Base-by-base conservation (phyloP, 2,888 invertebrate genomes). In the Toxonevra muliebris region DNA sequence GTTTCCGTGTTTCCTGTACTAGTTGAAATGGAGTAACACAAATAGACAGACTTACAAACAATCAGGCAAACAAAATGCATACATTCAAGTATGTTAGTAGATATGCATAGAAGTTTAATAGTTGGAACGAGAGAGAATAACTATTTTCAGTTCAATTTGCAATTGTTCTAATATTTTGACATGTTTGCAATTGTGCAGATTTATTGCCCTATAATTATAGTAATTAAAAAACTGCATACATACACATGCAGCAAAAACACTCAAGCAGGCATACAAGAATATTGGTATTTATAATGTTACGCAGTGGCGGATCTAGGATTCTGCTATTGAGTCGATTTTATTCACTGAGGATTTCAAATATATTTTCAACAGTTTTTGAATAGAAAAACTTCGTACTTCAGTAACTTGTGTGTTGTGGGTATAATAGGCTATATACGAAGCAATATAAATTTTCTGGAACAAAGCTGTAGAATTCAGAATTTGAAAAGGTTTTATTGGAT, bases 121-220 rank as follows among this genome's bases (percentile, higher is more conserved):
- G 48, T 13, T 7, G 48, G 11, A n/a, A 15, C 48, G 48, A 48
- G 11, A 5, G 48, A 5, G 48, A 1, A 13, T 15, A 11, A 10
- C 8, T 4, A 48, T 65, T 65, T 52, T 40, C 53, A 57, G 64
- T 64, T 65, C 65, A 65, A 59, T 60, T 65, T 60, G 53, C 60
- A 54, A 66, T 66, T 45, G 60, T 60, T 66, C 60, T 54, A 60
- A 66, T 66, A 60, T 65, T 65, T 65, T 65, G 65, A 60, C 65
- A 45, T 65, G 48, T 54, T 53, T 60, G 60, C 60, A 60, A 66
- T 61, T 66, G 60, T 60, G 41, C 30, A 60, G 60, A 66, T 66
- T 66, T 66, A 66, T 66, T 60, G 48, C 53, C 45, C 53, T 60
- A 66, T 66, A 57, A 66, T 60, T 60, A 60, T 45, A 17, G 60